Evolutionary conservation across 2,113 vertebrate species (phyloP), one percentile per base, ranked within the genome.

Genomic region (Rattus norvegicus): DNA sequence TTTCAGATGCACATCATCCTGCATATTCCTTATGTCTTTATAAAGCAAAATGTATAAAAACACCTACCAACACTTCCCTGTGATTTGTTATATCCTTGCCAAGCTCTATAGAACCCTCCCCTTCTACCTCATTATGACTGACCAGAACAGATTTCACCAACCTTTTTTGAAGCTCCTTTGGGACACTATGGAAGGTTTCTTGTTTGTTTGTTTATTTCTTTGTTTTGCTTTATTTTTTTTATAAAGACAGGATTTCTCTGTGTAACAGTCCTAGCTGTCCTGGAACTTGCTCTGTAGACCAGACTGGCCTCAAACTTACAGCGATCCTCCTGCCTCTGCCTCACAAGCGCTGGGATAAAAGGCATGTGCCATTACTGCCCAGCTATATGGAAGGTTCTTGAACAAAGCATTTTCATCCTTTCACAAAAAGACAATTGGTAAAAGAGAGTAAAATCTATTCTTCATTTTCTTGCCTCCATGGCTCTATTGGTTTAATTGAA

Each of bases 361-460:
- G 72, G 4, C n/a, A 5, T 75, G n/a, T 24, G n/a, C 72, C n/a
- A 43, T 20, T 17, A 39, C n/a, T 39, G 20, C 72, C 72, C 9
- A 5, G 20, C 9, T 24, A 24, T 19, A 39, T 24, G 2, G 10
- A 70, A 59, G 7, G 6, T 59, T 76, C 26, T 67, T 63, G 19
- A n/a, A 73, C 7, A 73, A 65, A 61, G 2, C 30, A 61, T 75
- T 54, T n/a, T 76, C 33, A 92, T 59, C 19, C 9, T 84, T 87
- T 91, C 47, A 95, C 63, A 96, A 93, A 93, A 93, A 70, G 19
- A 9, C 24, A n/a, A 13, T 28, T 75, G 70, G 28, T 43, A 19
- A 33, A 94, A 93, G 43, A 87, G 49, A 77, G 33, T 81, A 19
- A 88, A 93, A 84, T 80, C 33, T 63, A 7, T 63, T 70, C 59